Base-by-base conservation (phyloP, 1,140 invertebrate genomes). In the Lucilia cuprina region DNA sequence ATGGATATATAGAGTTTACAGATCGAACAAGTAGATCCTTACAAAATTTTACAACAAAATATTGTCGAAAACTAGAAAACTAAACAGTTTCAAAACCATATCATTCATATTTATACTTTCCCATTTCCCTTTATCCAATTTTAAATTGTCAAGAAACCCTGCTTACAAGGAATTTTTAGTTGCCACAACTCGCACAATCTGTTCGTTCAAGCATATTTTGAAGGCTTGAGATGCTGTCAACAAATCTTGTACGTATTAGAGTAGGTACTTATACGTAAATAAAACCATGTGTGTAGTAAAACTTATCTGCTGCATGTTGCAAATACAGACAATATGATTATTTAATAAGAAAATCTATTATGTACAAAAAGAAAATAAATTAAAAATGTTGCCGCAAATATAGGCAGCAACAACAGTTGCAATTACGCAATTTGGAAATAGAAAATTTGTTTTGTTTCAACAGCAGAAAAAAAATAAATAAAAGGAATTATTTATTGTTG, bases 281-380 rank as follows among this genome's bases (percentile, higher is more conserved):
- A n/a, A n/a, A 14, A 14, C 55, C 14, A n/a, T 5, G n/a, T 60
- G 55, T n/a, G 55, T 60, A n/a, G 13, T 30, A 30, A 2, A 30
- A n/a, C 14, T 19, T 70, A 21, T 70, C 10, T 21, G 65, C 19
- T 21, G 65, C 9, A 70, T 70, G 65, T 70, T 70, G 65, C 65
- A 21, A 25, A 70, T 25, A n/a, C 12, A 21, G 65, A 70, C 65
- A 70, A 70, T 70, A n/a, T 70, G 65, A 70, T 70, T 70, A 70
- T 70, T 70, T 70, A 70, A 70, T 70, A 70, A 21, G 65, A 70
- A 70, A 70, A 70, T 70, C 65, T 70, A 70, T 70, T 70, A 70
- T 70, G 65, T 70, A 70, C 65, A 21, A 70, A 25, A 21, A 19
- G 21, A 70, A 70, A 21, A 25, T 19, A 70, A 70, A 70, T 21